Conservation (phyloP, 2,888 invertebrate species). For the Pseudoips prasinana region DNA sequence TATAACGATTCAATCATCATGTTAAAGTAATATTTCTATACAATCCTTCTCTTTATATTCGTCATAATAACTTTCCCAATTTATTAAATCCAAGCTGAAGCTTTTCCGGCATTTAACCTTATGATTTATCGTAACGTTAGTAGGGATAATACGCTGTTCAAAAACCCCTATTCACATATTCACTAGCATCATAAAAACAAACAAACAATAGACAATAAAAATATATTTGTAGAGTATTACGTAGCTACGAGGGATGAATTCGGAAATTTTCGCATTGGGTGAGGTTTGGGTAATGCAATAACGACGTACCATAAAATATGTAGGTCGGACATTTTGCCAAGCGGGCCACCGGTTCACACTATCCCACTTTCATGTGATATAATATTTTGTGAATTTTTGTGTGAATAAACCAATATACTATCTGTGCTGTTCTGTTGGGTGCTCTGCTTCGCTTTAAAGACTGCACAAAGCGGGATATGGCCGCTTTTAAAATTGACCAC, state of each 20-base stretch:
- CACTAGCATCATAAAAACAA: conserved; percentile 37
- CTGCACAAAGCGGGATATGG: too few relatives aligned
- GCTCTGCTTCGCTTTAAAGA: too few relatives aligned
- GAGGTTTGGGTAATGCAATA: conserved; percentile 27
- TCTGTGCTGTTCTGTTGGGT: too few relatives aligned
- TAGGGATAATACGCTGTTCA: too few relatives aligned
- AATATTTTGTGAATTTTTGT: conserved; percentile 7
- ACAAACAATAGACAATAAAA: conserved; percentile 41
- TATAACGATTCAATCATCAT: too few relatives aligned
- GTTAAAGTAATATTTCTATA: too few relatives aligned
- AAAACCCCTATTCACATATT: background rate
- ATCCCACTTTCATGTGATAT: conserved; percentile 4
- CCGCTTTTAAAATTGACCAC: too few relatives aligned
- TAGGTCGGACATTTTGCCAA: conserved; percentile 41
- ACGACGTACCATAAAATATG: conserved; percentile 32
- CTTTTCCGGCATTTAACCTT: conserved; percentile 3
- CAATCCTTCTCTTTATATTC: too few relatives aligned
- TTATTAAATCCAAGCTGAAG: too few relatives aligned
- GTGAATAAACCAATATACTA: background rate
- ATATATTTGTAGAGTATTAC: conserved; percentile 39
- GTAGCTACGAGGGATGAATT: conserved; percentile 52
- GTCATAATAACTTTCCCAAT: too few relatives aligned
- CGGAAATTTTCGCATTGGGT: conserved; percentile 17
- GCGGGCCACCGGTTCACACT: conserved; percentile 23
- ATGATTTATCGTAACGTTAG: too few relatives aligned